Evolutionary conservation across 2,797 vertebrate genomes (phyloP), one percentile per base, ranked within the genome.

Genomic region (Sebastes oblongus): DNA sequence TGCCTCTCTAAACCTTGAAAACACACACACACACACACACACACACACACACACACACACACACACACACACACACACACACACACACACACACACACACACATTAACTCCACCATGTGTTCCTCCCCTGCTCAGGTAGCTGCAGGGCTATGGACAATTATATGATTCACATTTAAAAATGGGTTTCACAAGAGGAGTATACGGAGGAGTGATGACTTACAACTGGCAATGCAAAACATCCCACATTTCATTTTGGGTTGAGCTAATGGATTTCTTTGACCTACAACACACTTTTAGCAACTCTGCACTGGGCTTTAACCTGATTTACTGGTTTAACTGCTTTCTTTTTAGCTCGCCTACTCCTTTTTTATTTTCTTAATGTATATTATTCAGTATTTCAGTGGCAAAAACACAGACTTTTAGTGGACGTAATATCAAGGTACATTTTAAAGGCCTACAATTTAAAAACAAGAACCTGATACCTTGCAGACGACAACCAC

Each of bases 251-350:
- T 74, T 74, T 66, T 60, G 16, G 30, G 20, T 34, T 59, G 39
- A 75, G 54, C 74, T 72, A 46, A 75, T 73, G 42, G 56, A 59
- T 78, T 83, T 77, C 66, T 76, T 76, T 81, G 68, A 82, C 69
- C 78, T 61, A 34, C 46, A 46, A 30, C 67, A 68, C 60, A 75
- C 71, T 68, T 69, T 34, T 25, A 77, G 66, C 32, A 75, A 29
- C 4, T 8, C 66, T 61, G 54, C 66, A 34, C 14, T 32, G 11
- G 39, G 52, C 55, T 80, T 72, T 29, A 50, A 73, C 80, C 72
- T 72, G 81, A 79, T 86, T 74, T 75, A 90, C 82, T 29, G 71
- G 77, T 82, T 81, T 50, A 24, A 29, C 77, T 24, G 55, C 46
- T 62, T 74, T 60, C 61, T 2, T 52, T 66, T 66, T 3, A n/a